phyloP scores from a whole-genome alignment of 2,113 vertebrate species.

The Notechis scutatus region DNA sequence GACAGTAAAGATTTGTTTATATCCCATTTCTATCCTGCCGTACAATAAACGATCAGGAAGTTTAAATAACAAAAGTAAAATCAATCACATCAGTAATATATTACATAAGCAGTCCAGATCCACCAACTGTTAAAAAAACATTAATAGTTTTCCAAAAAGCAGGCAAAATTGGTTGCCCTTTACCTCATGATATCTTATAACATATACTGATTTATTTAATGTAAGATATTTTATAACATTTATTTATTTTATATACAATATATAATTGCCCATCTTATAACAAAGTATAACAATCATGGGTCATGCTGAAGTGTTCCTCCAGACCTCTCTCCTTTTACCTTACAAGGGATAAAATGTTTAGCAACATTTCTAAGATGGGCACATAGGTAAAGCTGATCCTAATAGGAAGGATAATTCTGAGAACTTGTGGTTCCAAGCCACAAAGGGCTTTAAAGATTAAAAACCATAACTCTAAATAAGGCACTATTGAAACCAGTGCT shows the following conservation, averaged over 20 bases:
- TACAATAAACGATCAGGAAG: neutral
- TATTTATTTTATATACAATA: neutral
- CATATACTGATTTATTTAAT: neutral
- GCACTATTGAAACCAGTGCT: neutral
- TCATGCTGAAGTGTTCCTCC: neutral
- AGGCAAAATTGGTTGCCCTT: neutral
- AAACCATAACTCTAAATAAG: neutral
- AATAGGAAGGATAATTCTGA: neutral
- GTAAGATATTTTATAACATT: neutral
- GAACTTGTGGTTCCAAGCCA: neutral
- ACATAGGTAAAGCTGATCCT: neutral
- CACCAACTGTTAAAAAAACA: neutral
- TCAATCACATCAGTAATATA: neutral
- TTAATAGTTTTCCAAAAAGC: neutral
- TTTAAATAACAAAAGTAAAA: neutral
- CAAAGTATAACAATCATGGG: no score
- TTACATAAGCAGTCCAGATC: neutral
- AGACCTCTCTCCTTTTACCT: neutral
- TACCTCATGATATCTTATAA: neutral
- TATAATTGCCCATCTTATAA: neutral
- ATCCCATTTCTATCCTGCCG: neutral
- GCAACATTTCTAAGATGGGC: neutral
- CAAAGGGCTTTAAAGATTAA: neutral
- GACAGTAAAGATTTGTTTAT: neutral
- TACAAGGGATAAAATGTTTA: neutral